Conservation (phyloP, 2,113 vertebrate genomes). For the Mustelus asterias region DNA sequence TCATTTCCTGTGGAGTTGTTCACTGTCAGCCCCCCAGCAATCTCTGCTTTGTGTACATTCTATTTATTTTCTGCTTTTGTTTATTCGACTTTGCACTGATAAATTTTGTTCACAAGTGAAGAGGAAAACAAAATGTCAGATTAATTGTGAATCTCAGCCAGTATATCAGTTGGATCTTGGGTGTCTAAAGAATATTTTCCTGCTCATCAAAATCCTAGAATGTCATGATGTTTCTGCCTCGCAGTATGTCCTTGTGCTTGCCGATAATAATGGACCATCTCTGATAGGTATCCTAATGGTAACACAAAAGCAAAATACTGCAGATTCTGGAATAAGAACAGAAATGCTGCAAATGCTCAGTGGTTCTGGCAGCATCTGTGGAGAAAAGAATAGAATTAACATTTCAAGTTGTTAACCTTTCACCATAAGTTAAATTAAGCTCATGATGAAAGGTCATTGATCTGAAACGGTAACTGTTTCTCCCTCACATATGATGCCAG, state of each 20-base stretch:
- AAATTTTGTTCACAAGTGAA: not conserved
- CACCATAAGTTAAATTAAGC: not conserved
- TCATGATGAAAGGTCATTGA: too few species aligned
- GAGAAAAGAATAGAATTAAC: not conserved
- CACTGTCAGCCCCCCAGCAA: not conserved
- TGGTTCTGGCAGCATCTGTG: not conserved
- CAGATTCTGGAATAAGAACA: not conserved
- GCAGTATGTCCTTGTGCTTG: not conserved
- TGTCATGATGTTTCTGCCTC: not conserved
- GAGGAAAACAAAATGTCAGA: not conserved
- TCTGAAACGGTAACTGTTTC: too few species aligned
- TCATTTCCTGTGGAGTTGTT: conserved; percentile 3
- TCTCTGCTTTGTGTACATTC: not conserved
- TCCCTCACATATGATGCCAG: not conserved
- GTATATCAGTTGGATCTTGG: not conserved
- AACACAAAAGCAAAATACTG: not conserved
- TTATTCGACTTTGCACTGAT: not conserved
- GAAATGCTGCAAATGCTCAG: not conserved
- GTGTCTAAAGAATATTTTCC: not conserved
- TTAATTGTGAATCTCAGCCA: not conserved
- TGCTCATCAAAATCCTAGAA: not conserved
- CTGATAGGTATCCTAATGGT: not conserved
- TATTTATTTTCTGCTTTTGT: not conserved
- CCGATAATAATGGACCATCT: not conserved
- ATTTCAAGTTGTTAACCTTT: not conserved